phyloP scores from a whole-genome alignment of 1,140 invertebrate species.

The Bombus difficillimus region DNA sequence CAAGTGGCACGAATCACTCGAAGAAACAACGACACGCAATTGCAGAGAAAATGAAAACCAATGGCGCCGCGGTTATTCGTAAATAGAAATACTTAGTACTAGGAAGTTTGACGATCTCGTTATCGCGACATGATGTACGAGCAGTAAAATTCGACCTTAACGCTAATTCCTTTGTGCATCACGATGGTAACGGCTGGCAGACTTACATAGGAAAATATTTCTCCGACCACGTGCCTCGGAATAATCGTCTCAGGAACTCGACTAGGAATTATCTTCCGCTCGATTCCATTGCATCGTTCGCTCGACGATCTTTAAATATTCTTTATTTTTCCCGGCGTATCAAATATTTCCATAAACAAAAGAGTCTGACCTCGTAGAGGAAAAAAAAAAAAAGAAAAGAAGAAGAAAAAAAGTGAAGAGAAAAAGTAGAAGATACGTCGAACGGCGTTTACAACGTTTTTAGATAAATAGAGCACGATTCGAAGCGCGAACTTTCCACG shows the following conservation, averaged over 20 bases:
- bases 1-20: background rate
- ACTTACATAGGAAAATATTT: background rate
- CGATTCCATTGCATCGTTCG: background rate
- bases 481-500: slow-evolving; percentile 17
- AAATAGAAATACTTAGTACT: background rate
- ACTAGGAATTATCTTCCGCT: background rate
- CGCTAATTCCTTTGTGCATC: slow-evolving; percentile 8
- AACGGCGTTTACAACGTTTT: background rate
- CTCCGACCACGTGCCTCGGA: background rate
- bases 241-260: background rate
- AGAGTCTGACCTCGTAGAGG: background rate
- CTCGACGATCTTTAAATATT: background rate
- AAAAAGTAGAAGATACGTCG: background rate
- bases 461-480: slow-evolving; percentile 17
- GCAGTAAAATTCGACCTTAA: slow-evolving; percentile 51
- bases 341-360: too few relatives aligned
- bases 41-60: background rate
- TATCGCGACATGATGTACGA: slow-evolving; percentile 43
- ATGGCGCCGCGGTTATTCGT: background rate
- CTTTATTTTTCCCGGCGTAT: background rate
- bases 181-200: too few relatives aligned
- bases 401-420: fast-evolving
- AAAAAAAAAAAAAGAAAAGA: fast-evolving
- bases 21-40: background rate
- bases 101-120: slow-evolving; percentile 51